Conservation (phyloP, 2,113 vertebrate genomes). For the Probosciger aterrimus region DNA sequence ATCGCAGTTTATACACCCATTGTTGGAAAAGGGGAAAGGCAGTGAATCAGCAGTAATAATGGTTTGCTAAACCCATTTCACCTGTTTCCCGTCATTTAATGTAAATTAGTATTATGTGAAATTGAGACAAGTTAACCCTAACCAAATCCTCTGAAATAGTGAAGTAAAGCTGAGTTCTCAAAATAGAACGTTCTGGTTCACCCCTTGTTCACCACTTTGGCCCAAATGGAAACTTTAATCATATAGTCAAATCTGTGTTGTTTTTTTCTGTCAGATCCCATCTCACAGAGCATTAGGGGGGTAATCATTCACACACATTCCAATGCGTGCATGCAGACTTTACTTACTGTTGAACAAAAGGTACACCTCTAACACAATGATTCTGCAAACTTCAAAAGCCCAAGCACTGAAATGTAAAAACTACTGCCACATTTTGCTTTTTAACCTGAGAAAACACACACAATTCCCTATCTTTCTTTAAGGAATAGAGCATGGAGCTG, state of each 20-base stretch:
- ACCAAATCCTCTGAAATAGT: not conserved
- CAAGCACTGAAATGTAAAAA: not conserved
- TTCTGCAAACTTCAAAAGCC: not conserved
- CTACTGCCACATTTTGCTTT: not conserved
- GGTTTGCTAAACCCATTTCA: not conserved
- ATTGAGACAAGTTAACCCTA: not conserved
- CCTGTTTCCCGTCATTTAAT: not conserved
- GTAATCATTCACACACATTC: not conserved
- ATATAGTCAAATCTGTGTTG: not conserved
- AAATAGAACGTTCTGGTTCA: not conserved
- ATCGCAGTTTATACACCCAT: not conserved
- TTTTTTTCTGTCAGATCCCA: not conserved
- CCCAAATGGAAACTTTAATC: not conserved
- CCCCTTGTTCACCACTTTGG: not conserved
- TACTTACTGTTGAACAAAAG: not conserved
- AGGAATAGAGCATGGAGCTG: not conserved
- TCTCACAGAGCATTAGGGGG: not conserved
- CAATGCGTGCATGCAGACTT: too few relatives aligned
- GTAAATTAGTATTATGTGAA: not conserved
- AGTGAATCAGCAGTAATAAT: not conserved
- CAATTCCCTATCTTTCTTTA: not conserved
- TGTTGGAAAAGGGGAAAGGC: not conserved
- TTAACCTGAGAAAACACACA: not conserved
- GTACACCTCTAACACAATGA: not conserved
- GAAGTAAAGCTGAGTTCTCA: not conserved